Conservation (phyloP, 2,113 vertebrate genomes). For the Cephalopholis sonnerati region DNA sequence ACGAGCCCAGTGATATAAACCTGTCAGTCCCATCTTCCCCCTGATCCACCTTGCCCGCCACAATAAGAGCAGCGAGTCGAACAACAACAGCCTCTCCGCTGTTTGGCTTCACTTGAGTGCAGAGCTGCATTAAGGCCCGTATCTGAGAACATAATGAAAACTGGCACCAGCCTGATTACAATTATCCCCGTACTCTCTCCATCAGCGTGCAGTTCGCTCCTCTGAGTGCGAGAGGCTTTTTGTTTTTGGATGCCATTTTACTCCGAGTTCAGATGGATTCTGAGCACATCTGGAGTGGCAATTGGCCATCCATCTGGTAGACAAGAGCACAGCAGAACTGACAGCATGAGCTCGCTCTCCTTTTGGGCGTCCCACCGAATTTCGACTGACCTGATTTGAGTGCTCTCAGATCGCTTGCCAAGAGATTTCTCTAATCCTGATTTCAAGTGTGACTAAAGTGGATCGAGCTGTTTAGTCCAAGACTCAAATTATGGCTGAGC, state of each 20-base stretch:
- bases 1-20: conserved; percentile 74
- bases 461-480: conserved; percentile 79
- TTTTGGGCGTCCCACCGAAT: conserved; percentile 59
- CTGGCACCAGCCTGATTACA: conserved; percentile 79
- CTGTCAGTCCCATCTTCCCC: conserved; percentile 59
- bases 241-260: conserved; percentile 56
- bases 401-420: conserved; percentile 76
- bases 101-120: conserved; percentile 34
- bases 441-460: conserved; percentile 83
- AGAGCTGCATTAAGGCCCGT: conserved; percentile 46
- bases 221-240: conserved; percentile 49
- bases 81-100: conserved; percentile 43
- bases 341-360: conserved; percentile 53
- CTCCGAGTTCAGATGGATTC: conserved; percentile 51
- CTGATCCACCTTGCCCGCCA: conserved; percentile 43
- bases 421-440: conserved; percentile 82
- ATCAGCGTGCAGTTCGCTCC: conserved; percentile 58
- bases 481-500: conserved; percentile 68
- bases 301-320: conserved; percentile 66
- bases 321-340: conserved; percentile 46
- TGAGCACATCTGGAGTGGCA: conserved; percentile 71
- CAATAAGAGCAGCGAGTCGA: conserved; percentile 45
- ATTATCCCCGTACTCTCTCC: conserved; percentile 71
- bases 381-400: conserved; percentile 76
- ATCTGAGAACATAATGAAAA: conserved; percentile 67